phyloP scores from a whole-genome alignment of 2,888 invertebrate genomes.

The Ectemnius cavifrons region DNA sequence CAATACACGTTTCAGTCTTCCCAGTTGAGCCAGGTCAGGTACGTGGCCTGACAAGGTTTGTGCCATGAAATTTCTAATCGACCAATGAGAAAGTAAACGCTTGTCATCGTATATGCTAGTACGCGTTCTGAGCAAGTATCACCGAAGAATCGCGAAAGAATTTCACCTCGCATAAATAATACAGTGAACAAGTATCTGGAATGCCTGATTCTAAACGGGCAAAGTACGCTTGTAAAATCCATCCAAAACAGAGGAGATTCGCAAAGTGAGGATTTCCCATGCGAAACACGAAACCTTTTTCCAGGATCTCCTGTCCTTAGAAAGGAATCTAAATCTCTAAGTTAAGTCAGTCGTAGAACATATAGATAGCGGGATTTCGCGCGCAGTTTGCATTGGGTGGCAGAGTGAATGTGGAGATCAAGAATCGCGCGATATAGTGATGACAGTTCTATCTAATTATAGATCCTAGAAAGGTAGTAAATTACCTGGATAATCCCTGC shows the following conservation, averaged over 20 bases:
- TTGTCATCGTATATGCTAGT: constrained; percentile 8
- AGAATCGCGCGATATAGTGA: no score
- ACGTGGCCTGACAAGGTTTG: no score
- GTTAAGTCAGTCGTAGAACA: no score
- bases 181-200: constrained; percentile 19
- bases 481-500: no score
- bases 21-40: no score
- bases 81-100: constrained; percentile 17
- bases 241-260: not conserved
- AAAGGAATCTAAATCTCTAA: not conserved
- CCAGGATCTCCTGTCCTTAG: not conserved
- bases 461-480: no score
- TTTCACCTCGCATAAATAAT: constrained; percentile 42
- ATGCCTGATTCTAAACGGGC: not conserved
- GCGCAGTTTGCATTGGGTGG: no score
- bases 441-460: no score
- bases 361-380: no score
- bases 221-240: not conserved
- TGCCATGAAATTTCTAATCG: constrained; percentile 28
- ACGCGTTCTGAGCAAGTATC: no score
- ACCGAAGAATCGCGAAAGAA: constrained; percentile 17
- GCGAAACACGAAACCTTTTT: not conserved
- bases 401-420: no score
- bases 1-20: no score
- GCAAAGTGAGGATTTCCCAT: not conserved